phyloP scores from a whole-genome alignment of 1,140 invertebrate genomes.

The Argopecten irradians region DNA sequence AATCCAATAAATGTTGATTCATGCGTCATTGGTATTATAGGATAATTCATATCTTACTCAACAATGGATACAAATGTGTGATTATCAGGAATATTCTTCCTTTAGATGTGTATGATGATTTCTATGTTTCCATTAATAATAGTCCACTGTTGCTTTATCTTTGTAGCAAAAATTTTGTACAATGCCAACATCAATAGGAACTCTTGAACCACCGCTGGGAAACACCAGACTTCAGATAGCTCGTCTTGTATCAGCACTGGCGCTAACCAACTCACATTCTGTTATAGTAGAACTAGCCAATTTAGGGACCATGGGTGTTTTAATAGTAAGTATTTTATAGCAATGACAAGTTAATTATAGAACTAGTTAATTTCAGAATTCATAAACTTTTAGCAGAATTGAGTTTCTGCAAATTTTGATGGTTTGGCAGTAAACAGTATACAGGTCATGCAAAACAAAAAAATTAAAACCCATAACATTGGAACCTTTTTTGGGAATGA shows the following conservation, averaged over 20 bases:
- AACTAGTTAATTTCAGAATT: too few species aligned
- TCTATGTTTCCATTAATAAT: not conserved
- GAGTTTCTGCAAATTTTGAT: too few species aligned
- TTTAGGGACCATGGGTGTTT: slow-evolving; percentile 81
- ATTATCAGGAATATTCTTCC: not conserved
- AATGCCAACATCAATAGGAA: slow-evolving; percentile 82
- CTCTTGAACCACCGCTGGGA: slow-evolving; percentile 85
- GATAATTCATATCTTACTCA: not conserved
- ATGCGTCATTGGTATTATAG: not conserved
- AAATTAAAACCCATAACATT: not conserved
- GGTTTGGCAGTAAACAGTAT: too few species aligned
- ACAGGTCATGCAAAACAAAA: too few species aligned
- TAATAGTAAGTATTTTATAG: slow-evolving; percentile 80
- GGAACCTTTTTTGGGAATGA: not conserved
- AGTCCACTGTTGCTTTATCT: slow-evolving; percentile 27
- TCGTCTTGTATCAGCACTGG: slow-evolving; percentile 84
- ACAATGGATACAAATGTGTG: not conserved
- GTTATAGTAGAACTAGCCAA: slow-evolving; percentile 73
- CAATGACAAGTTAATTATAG: too few species aligned
- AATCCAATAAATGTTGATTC: too few species aligned
- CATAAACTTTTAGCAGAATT: too few species aligned
- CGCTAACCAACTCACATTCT: slow-evolving; percentile 81
- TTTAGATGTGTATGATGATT: not conserved
- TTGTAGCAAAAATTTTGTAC: slow-evolving; percentile 77
- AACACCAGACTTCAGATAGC: slow-evolving; percentile 86